These are phyloP conservation scores for Sycophaga agraensis DNA, from an alignment of 1,140 invertebrate genomes.

Conservation along the genomic window DNA sequence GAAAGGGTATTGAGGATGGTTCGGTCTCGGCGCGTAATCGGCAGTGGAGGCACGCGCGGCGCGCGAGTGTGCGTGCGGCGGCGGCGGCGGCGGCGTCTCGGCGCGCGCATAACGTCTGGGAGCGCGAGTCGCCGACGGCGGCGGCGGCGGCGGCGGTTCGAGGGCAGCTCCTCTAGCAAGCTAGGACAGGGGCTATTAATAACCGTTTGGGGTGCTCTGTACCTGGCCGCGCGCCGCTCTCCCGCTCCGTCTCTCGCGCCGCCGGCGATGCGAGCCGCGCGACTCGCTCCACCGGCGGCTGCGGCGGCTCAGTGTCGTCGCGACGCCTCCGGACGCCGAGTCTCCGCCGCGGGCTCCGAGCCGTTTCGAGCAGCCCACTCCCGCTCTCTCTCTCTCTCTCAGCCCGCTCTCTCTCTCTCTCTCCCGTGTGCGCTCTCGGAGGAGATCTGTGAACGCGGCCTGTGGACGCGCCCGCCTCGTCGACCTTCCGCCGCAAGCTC, in stretches of 20 bases:
- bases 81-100: too few species aligned
- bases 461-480: too few species aligned
- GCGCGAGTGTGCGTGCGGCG: background rate
- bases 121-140: too few species aligned
- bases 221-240: slow-evolving; percentile 45
- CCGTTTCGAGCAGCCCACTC: too few species aligned
- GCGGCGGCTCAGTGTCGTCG: slow-evolving; percentile 57
- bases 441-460: too few species aligned
- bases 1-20: too few species aligned
- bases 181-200: slow-evolving; percentile 58
- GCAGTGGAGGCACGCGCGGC: too few species aligned
- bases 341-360: background rate
- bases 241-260: slow-evolving; percentile 16
- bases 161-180: slow-evolving; percentile 57
- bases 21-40: too few species aligned
- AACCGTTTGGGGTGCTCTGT: slow-evolving; percentile 56
- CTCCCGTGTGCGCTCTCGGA: too few species aligned
- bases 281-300: slow-evolving; percentile 40
- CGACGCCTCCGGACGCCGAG: slow-evolving; percentile 42
- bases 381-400: too few species aligned
- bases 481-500: too few species aligned
- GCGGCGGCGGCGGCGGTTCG: slow-evolving; percentile 42
- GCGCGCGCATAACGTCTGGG: background rate
- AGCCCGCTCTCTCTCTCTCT: too few species aligned
- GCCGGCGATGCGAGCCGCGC: slow-evolving; percentile 37